Evolutionary conservation across 2,113 vertebrate genomes (phyloP).

Genomic region (Siphamia tubifer): DNA sequence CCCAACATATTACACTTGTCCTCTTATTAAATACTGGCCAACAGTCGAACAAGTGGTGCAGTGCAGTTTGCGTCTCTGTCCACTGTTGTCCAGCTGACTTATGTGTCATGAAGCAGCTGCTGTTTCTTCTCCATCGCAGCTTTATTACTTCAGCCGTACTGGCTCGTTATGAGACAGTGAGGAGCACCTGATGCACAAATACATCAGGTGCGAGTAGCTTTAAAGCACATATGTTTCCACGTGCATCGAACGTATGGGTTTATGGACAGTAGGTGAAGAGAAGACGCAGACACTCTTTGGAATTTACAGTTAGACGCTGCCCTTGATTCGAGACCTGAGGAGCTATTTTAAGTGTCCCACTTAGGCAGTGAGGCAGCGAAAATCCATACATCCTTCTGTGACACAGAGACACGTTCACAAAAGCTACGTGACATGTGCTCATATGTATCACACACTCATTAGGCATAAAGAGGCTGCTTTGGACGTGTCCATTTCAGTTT

Average conservation of each 20-base stretch:
- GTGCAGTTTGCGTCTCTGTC: no score
- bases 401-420: conserved; percentile 12
- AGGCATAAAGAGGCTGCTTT: not conserved
- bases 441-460: not conserved
- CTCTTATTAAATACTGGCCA: no score
- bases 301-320: conserved; percentile 45
- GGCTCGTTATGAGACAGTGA: conserved; percentile 8
- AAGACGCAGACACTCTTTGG: conserved; percentile 11
- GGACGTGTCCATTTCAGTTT: not conserved
- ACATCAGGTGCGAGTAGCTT: conserved; percentile 27
- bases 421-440: not conserved
- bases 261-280: no score
- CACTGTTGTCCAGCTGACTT: not conserved
- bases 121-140: not conserved
- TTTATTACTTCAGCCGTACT: conserved; percentile 25
- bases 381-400: conserved; percentile 61
- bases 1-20: no score
- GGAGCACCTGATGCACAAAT: conserved; percentile 35
- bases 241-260: not conserved
- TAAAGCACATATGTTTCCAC: conserved; percentile 7
- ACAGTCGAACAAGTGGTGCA: no score
- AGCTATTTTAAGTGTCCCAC: conserved; percentile 73
- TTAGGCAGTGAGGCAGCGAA: conserved; percentile 76
- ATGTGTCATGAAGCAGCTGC: not conserved
- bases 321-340: conserved; percentile 47